Evolutionary conservation across 64 coral and sea anemone genomes (phyloP), one percentile per base, ranked within the genome.

Genomic region (Acropora tenuis): DNA sequence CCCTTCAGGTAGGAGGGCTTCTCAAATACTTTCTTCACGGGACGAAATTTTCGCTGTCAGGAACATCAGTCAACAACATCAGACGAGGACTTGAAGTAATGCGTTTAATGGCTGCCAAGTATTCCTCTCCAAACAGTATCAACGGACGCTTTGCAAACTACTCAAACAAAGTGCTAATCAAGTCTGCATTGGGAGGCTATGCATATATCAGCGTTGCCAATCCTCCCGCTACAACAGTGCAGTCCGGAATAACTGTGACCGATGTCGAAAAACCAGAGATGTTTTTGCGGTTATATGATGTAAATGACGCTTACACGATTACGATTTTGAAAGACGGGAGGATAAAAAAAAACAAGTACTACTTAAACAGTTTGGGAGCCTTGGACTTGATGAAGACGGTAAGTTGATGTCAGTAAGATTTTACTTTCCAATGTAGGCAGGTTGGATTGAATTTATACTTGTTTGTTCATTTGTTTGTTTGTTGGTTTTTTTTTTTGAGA

Each of bases 11-110:
- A 15, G 92, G 84, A 4, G 89, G 82, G 8, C 78, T 98, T 17
- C 49, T 98, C 6, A 52, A 79, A 6, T 98, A 94, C 53, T 63
- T 98, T 45, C 72, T 94, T 10, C 91, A 87, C 5, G 95, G 89
- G 19, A 94, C 92, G 16, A 18, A 53, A 74, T 94, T 91, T 82
- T 76, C 73, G 16, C 16, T 89, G 52, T 41, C 63, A n/a, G 3
- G 16, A 48, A 85, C 50, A 69, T 83, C 82, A 0, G 65, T 59
- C 46, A 78, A n/a, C 47, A 94, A 98, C 47, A 50, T 98, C 40
- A 74, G 69, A 61, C 74, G 94, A 53, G 88, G 82, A 43, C 65
- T 98, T 17, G 58, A 79, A 43, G 69, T 88, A n/a, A 73, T 98
- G 52, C 60, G 83, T 50, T 67, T 87, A 41, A 44, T 88, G 17